phyloP scores from a whole-genome alignment of 2,113 vertebrate species.

The Gasterosteus nipponicus region DNA sequence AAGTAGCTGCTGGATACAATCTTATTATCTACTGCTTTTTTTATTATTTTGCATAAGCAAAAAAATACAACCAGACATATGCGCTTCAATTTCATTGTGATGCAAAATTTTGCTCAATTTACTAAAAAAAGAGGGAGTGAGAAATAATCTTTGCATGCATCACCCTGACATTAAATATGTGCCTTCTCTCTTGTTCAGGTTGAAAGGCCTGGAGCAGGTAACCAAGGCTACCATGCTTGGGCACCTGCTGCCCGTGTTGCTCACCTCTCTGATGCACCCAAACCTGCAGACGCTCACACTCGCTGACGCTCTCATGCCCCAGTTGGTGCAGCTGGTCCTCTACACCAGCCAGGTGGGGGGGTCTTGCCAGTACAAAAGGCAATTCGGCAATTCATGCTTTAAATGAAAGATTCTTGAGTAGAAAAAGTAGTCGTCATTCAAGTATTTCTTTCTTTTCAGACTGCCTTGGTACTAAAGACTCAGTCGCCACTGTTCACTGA shows the following conservation, averaged over 20 bases:
- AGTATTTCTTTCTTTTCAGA: slow-evolving; percentile 80
- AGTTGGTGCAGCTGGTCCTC: slow-evolving; percentile 95
- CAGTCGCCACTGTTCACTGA: slow-evolving; percentile 92
- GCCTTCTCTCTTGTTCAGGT: slow-evolving; percentile 76
- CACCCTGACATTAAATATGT: background rate
- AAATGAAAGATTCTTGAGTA: background rate
- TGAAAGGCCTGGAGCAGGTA: slow-evolving; percentile 96
- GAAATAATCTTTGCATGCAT: background rate
- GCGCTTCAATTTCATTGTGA: slow-evolving; percentile 17
- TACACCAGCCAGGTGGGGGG: slow-evolving; percentile 94
- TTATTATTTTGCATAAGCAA: slow-evolving; percentile 18
- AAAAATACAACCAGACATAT: slow-evolving; percentile 14
- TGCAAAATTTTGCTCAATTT: slow-evolving; percentile 36
- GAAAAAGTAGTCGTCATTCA: background rate
- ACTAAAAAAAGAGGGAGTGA: slow-evolving; percentile 2
- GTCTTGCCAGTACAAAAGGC: background rate
- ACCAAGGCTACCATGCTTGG: slow-evolving; percentile 98
- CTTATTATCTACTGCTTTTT: background rate
- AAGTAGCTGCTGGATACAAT: slow-evolving; percentile 4
- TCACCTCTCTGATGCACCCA: slow-evolving; percentile 97
- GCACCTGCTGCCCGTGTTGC: slow-evolving; percentile 92
- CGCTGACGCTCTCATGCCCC: slow-evolving; percentile 96
- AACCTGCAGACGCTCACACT: slow-evolving; percentile 95
- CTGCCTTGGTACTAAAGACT: slow-evolving; percentile 95
- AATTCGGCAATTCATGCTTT: background rate